Base-by-base conservation (phyloP, 2,888 invertebrate genomes). In the Stenolophus ochropezus region DNA sequence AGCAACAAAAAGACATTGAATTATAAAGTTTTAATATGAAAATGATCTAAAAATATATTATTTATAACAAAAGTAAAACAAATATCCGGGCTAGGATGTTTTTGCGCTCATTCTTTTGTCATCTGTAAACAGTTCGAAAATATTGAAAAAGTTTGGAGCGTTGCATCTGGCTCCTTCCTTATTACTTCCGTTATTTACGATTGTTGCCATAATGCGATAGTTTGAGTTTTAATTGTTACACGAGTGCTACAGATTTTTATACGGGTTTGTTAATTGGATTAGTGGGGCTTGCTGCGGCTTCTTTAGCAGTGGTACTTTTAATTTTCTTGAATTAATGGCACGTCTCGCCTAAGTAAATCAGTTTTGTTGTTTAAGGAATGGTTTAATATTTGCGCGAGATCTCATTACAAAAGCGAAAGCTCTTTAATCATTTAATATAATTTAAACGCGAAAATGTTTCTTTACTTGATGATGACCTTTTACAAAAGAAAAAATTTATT, bases 181-280 rank as follows among this genome's bases (percentile, higher is more conserved):
- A 69, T 69, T 69, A 73, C 73, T 73, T 49, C 49, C 49, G 21
- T 73, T 73, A 73, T 49, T 73, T 73, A 73, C 23, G 25, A 47
- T 79, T 23, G 47, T 61, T 0, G 33, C 65, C 65, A 65, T 80
- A 80, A 73, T 73, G 73, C 80, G 80, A 80, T 80, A 27, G 73
- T 73, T 80, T 80, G 21, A 71, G 49, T 58, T 42, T 80, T 80
- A 80, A 80, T 80, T 80, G 73, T 53, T 80, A 80, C 80, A 80
- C 47, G 42, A 73, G 73, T 73, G 47, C 42, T 80, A 73, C 80
- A 58, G 80, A 80, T 73, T 80, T 80, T 80, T 80, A 5, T 80
- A 80, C 42, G 80, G 73, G 71, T 80, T 80, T 71, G 58, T 25
- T 80, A 80, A 80, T 73, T 80, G 56, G 73, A 80, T 79, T 79